Evolutionary conservation across 2,113 vertebrate genomes (phyloP), one percentile per base, ranked within the genome.

Genomic region (Spilogale gracilis): DNA sequence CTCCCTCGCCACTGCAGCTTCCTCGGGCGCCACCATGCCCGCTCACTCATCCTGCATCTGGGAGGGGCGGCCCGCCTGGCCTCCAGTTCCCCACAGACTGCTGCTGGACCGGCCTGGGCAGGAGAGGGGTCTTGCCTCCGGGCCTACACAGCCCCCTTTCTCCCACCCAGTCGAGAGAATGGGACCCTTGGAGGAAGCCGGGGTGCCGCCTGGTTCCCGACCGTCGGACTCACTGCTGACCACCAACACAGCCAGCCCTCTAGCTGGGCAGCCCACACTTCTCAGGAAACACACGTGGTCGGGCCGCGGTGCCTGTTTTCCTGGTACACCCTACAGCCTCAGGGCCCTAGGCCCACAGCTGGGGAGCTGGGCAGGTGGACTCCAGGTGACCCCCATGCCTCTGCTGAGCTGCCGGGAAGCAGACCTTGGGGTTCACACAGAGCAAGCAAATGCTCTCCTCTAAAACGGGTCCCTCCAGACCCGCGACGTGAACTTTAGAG

Each of bases 381-480:
- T 91, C 45, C 74, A 13, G 18, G 2, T 0, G 21, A 16, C 4
- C 1, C 27, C 43, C 11, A 12, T 16, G 52, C 80, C 50, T n/a
- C 60, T 18, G 76, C 6, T 1, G 23, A 67, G 1, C 32, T 5
- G 1, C 21, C 56, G 16, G 56, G 27, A 74, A 2, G 32, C 56
- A 6, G 30, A 3, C 14, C 1, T 9, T 16, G 14, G 21, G 12
- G 23, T 3, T 13, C 27, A 50, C 32, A 9, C 60, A 2, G 2
- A 61, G 18, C 52, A 9, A 94, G 65, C 54, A 58, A 0, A 0
- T 0, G 3, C 2, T 25, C 50, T 7, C 52, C 25, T 17, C 30
- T 30, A 63, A 63, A 82, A 21, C 17, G 12, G 45, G 54, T 45
- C 50, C 25, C 65, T 61, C 71, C 0, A 2, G 50, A 45, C n/a